Conservation (phyloP, 2,888 invertebrate species). For the Eutolmus rufibarbis region DNA sequence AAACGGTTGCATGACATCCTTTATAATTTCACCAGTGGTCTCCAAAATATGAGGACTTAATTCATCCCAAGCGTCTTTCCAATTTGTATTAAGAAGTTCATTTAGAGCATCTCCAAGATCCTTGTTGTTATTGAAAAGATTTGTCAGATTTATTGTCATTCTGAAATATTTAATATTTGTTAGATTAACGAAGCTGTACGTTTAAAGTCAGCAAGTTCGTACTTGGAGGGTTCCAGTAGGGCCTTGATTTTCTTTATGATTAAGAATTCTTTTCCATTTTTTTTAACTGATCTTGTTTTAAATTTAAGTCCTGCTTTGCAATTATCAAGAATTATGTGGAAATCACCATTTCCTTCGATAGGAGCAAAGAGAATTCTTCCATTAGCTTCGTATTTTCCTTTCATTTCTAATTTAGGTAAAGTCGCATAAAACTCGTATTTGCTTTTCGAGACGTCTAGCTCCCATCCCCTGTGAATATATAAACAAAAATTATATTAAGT, state of each 20-base stretch:
- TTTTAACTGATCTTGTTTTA: conserved; percentile 39
- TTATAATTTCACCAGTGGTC: neutral
- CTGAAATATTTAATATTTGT: neutral
- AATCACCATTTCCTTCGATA: conserved; percentile 52
- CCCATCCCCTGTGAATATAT: neutral
- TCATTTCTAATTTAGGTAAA: conserved; percentile 40
- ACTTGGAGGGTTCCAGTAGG: conserved; percentile 44
- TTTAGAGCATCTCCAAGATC: conserved; percentile 63
- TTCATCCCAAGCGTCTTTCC: conserved; percentile 58
- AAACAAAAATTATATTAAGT: neutral
- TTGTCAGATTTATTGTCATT: conserved; percentile 55
- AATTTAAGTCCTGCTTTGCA: conserved; percentile 44
- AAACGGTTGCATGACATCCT: conserved; percentile 50
- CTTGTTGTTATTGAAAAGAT: conserved; percentile 63
- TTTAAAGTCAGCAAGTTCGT: neutral
- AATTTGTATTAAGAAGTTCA: conserved; percentile 62
- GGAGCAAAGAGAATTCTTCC: conserved; percentile 55
- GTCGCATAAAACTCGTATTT: conserved; percentile 60
- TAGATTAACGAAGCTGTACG: neutral
- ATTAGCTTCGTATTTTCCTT: conserved; percentile 51
- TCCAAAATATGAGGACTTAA: conserved; percentile 34
- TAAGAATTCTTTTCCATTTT: conserved; percentile 46
- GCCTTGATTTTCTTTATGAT: conserved; percentile 45
- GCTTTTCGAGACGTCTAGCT: conserved; percentile 45
- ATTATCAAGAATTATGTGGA: conserved; percentile 44